Evolutionary conservation across 2,113 vertebrate species (phyloP).

Genomic region (Falcunculus frontatus): DNA sequence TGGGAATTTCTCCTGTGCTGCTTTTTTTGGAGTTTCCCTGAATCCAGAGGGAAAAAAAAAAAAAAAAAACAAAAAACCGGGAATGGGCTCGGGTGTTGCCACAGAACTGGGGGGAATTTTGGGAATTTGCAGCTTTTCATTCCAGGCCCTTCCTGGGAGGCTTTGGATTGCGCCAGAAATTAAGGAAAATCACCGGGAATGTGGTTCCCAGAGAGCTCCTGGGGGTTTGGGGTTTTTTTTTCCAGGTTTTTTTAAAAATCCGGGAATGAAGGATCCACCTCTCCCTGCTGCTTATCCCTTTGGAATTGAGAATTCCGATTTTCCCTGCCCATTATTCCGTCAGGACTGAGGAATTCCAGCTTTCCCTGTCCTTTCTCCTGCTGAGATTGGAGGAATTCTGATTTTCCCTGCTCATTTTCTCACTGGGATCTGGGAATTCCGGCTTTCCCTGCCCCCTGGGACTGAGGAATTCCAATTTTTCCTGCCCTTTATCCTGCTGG

Average conservation of each 20-base stretch:
- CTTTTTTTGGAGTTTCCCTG: neutral
- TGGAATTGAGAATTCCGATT: neutral
- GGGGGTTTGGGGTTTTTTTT: neutral
- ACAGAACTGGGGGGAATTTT: too few species aligned
- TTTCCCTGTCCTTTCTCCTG: too few species aligned
- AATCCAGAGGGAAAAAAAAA: neutral
- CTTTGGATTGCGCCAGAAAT: neutral
- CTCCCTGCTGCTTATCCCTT: neutral
- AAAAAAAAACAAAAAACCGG: neutral
- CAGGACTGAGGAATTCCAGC: too few species aligned
- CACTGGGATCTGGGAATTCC: too few species aligned
- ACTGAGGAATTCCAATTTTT: neutral
- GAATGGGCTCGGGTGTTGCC: neutral
- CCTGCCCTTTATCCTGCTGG: too few species aligned
- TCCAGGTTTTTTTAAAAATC: neutral
- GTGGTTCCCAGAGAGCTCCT: neutral
- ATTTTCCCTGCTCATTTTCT: too few species aligned
- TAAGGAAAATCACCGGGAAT: neutral
- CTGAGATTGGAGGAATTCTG: too few species aligned
- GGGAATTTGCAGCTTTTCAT: neutral
- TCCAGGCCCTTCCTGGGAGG: neutral
- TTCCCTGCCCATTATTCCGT: neutral
- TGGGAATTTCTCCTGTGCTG: neutral
- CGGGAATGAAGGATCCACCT: neutral
- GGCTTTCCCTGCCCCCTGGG: neutral